A percentile compares a stretch with the other conserved stretches of the same genome.
These are phyloP conservation scores for Hippocampus guttulatus DNA, from an alignment of 2,113 vertebrate genomes.

Conservation along the genomic window DNA sequence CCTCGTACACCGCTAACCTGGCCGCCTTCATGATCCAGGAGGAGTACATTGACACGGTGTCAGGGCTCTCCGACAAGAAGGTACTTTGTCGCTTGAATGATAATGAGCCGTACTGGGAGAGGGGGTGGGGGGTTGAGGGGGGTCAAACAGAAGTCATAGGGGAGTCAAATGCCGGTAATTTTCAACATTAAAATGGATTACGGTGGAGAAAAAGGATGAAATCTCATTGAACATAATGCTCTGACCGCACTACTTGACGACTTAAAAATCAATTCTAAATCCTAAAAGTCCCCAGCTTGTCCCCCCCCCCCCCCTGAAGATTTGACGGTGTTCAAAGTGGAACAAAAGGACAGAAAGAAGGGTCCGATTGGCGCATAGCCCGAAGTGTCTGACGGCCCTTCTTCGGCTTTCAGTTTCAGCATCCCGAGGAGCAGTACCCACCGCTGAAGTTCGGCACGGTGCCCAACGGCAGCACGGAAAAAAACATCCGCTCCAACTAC, in stretches of 20 bases:
- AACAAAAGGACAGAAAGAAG: conserved; percentile 60
- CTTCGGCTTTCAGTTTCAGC: conserved; percentile 78
- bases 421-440: conserved; percentile 88
- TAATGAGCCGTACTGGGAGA: conserved; percentile 31
- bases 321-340: conserved; percentile 40
- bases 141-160: conserved; percentile 50
- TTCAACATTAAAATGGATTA: conserved; percentile 57
- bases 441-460: conserved; percentile 90
- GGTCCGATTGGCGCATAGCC: conserved; percentile 66
- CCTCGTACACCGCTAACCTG: conserved; percentile 94
- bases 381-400: conserved; percentile 56
- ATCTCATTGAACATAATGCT: conserved; percentile 44
- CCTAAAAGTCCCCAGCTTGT: conserved; percentile 33
- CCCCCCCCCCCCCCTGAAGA: conserved; percentile 15
- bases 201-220: conserved; percentile 52
- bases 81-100: conserved; percentile 57
- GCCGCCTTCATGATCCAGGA: conserved; percentile 97
- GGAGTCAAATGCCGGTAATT: conserved; percentile 41
- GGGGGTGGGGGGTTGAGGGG: conserved; percentile 12
- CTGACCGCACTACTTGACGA: conserved; percentile 42
- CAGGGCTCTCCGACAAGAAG: conserved; percentile 92
- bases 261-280: conserved; percentile 39
- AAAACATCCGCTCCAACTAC: conserved; percentile 93
- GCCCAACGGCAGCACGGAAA: conserved; percentile 91
- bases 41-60: conserved; percentile 92